Base-by-base conservation (phyloP, 2,888 invertebrate genomes). In the Seira musarum region DNA sequence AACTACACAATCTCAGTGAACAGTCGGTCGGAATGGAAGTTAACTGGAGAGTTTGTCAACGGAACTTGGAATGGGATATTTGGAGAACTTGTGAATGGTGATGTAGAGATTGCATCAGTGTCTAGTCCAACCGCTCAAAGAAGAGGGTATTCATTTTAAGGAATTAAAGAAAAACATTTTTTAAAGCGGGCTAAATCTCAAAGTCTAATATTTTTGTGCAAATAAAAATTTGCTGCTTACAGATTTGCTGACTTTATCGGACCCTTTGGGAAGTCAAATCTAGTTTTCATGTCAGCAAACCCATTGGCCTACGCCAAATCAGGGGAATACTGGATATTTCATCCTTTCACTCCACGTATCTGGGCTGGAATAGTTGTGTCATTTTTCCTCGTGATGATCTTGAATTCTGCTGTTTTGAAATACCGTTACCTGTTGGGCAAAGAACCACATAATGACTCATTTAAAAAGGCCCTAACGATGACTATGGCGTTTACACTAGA, bases 41-140 rank as follows among this genome's bases (percentile, higher is more conserved):
- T 75, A 17, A 83, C 83, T 13, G 83, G 83, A 15, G 68, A 46
- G 35, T 61, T 67, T 6, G 49, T 46, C 13, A 83, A 83, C 35
- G 83, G 83, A 13, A 81, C 75, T 15, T 83, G 83, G 83, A 74
- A 40, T 35, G 83, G 83, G 21, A 69, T 81, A n/a, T 79, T 81
- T 67, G 81, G 71, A 10, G 83, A 83, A 19, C 46, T 81, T 19
- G 49, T 76, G 5, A 73, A 76, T 61, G 68, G 65, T 5, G 76
- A 71, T 57, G 68, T 78, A 0, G 81, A 83, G 13, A 68, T 83
- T 1, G 81, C 81, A 13, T 79, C 81, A 25, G 83, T 81, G 15
- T 66, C 75, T 2, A 81, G 76, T n/a, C 80, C 78, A 64, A 81
- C 79, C 0, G 15, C 30, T 6, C 66, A 76, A 24, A 35, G 83